Percentiles rank a stretch among this genome's conserved stretches.
Evolutionary conservation across 2,888 invertebrate species (phyloP).

Genomic region (Folsomia manolachei): DNA sequence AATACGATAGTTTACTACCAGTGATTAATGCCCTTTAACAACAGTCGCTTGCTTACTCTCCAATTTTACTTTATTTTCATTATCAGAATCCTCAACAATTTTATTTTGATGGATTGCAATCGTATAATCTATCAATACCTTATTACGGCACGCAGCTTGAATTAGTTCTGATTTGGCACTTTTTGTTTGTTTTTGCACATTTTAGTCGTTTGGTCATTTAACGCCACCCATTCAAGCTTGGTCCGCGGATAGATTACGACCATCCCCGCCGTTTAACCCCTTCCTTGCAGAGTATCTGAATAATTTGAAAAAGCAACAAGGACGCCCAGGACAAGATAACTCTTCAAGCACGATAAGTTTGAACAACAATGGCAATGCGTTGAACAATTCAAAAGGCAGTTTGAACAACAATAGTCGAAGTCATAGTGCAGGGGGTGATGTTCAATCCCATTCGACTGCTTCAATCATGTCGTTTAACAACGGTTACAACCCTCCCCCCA

Average conservation of each 20-base stretch:
- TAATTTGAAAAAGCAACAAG: conserved; percentile 4
- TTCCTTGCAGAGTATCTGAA: conserved; percentile 51
- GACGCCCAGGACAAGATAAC: neutral
- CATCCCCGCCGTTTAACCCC: conserved; percentile 57
- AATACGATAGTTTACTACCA: too few relatives aligned
- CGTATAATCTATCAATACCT: too few relatives aligned
- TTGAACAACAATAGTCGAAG: neutral
- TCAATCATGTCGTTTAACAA: neutral
- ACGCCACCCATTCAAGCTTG: conserved; percentile 52
- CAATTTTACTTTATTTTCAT: too few relatives aligned
- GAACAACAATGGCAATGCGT: neutral
- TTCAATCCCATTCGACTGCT: neutral
- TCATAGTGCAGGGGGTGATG: neutral
- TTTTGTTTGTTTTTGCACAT: conserved; percentile 15
- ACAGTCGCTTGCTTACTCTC: too few relatives aligned
- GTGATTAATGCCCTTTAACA: too few relatives aligned
- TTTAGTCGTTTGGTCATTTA: conserved; percentile 44
- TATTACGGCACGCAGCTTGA: too few relatives aligned
- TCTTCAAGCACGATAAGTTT: neutral
- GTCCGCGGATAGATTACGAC: conserved; percentile 56
- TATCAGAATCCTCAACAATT: too few relatives aligned
- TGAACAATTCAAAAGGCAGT: neutral
- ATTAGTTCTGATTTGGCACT: neutral
- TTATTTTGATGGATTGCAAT: too few relatives aligned
- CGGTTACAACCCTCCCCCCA: neutral